These are phyloP conservation scores for Acrocera orbiculus DNA, from an alignment of 2,888 invertebrate genomes.

Conservation along the genomic window DNA sequence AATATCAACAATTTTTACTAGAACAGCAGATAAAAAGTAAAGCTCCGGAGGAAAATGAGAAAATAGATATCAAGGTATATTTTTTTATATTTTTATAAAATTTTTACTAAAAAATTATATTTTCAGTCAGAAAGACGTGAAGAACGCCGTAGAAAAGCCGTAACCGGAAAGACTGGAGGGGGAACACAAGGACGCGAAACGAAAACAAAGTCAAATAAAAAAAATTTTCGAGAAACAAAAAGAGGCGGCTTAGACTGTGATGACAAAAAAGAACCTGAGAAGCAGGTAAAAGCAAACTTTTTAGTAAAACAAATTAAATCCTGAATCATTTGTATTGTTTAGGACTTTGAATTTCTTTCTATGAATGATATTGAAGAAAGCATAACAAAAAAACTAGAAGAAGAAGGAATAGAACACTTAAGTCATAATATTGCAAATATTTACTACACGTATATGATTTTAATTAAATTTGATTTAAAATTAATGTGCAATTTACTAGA, in stretches of 20 bases:
- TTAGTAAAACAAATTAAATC: slow-evolving; percentile 4
- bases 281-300: slow-evolving; percentile 26
- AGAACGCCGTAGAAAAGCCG: slow-evolving; percentile 73
- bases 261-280: slow-evolving; percentile 48
- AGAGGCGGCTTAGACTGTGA: slow-evolving; percentile 43
- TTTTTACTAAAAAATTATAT: background rate
- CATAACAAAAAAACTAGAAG: slow-evolving; percentile 42
- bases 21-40: too few species aligned
- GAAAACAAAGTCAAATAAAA: slow-evolving; percentile 85
- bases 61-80: too few species aligned
- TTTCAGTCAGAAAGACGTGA: slow-evolving; percentile 57
- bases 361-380: slow-evolving; percentile 47
- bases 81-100: background rate
- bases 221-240: slow-evolving; percentile 39
- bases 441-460: slow-evolving; percentile 39
- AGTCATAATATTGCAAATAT: slow-evolving; percentile 47
- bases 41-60: too few species aligned
- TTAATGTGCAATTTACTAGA: slow-evolving; percentile 27
- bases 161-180: slow-evolving; percentile 75
- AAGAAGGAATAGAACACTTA: slow-evolving; percentile 57
- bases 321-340: background rate
- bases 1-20: too few species aligned
- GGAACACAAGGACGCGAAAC: slow-evolving; percentile 88
- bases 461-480: background rate
- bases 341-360: slow-evolving; percentile 43